These are phyloP conservation scores for Aspiorhynchus laticeps DNA, from an alignment of 2,113 vertebrate genomes.

Conservation along the genomic window DNA sequence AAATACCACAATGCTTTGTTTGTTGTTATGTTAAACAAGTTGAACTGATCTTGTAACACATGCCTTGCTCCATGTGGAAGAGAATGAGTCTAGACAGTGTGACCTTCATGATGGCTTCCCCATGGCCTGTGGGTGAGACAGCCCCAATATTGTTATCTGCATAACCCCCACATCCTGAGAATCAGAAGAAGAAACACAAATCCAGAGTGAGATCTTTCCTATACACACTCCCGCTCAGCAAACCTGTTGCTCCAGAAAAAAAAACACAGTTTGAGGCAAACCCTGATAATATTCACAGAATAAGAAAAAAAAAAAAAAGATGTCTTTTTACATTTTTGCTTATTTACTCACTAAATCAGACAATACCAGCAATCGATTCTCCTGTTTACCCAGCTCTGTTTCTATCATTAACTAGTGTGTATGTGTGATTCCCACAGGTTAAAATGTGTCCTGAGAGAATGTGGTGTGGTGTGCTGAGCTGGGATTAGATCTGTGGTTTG, in stretches of 20 bases:
- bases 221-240: not conserved
- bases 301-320: not conserved
- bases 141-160: conserved; percentile 90
- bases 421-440: conserved; percentile 11
- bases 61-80: conserved; percentile 93
- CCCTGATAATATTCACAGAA: not conserved
- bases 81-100: conserved; percentile 86
- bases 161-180: conserved; percentile 88
- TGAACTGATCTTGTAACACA: conserved; percentile 5
- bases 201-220: conserved; percentile 30
- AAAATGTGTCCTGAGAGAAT: conserved; percentile 29
- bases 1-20: not conserved
- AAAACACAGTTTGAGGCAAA: not conserved
- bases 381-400: not conserved
- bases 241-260: not conserved
- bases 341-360: not conserved
- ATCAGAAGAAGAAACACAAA: conserved; percentile 33
- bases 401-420: conserved; percentile 20
- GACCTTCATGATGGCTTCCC: conserved; percentile 95
- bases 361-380: not conserved
- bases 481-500: conserved; percentile 17
- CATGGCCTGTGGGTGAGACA: conserved; percentile 89
- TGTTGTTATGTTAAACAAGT: not conserved
- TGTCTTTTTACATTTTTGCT: not conserved
- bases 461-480: not conserved